phyloP scores from a whole-genome alignment of 2,113 vertebrate genomes.

The Sus scrofa region T2T-Sscrofa CM000819.6:8695501-8696000 shows the following conservation, averaged over 20 bases:
- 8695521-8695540: background rate
- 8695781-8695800: constrained; percentile 96
- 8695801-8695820: constrained; percentile 93
- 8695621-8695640: background rate
- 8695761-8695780: constrained; percentile 92
- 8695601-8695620: background rate
- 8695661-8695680: constrained; percentile 27
- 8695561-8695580: background rate
- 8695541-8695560: background rate
- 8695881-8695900: constrained; percentile 95
- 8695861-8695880: constrained; percentile 95
- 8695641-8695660: constrained; percentile 58
- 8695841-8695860: constrained; percentile 93
- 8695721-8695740: constrained; percentile 88
- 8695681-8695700: constrained; percentile 76
- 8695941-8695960: constrained; percentile 83
- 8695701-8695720: constrained; percentile 85
- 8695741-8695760: constrained; percentile 93
- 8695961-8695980: constrained; percentile 85
- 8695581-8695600: background rate
- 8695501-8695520: background rate
- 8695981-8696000: constrained; percentile 84
- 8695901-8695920: constrained; percentile 92
- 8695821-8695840: constrained; percentile 94
- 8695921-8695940: constrained; percentile 90